Conservation (phyloP, 2,888 invertebrate genomes). For the Acanthococcus lagerstroemiae region DNA sequence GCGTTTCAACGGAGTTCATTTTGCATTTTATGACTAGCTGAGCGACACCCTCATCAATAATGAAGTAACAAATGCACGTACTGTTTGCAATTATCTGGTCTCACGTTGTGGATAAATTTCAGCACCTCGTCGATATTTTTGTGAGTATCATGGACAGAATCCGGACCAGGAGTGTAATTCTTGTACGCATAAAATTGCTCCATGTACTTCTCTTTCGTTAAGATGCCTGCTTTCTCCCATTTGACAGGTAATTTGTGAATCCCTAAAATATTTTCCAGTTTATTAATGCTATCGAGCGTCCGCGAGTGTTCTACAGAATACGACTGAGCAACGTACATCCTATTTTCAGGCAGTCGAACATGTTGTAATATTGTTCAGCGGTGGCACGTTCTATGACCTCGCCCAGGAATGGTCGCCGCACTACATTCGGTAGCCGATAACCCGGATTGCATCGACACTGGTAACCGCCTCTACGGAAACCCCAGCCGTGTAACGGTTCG, state of each 20-base stretch:
- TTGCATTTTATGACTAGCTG: too few relatives aligned
- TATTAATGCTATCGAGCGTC: neutral
- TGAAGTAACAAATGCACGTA: constrained; percentile 41
- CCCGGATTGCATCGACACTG: constrained; percentile 89
- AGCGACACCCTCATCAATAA: neutral
- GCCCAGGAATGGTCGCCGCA: constrained; percentile 82
- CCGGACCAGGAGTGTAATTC: constrained; percentile 49
- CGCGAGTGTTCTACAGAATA: neutral
- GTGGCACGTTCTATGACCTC: constrained; percentile 90
- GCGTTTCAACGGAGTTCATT: too few relatives aligned
- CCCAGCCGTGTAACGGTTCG: constrained; percentile 93
- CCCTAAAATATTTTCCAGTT: constrained; percentile 49
- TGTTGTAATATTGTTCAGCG: constrained; percentile 82
- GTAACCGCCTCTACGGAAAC: constrained; percentile 88
- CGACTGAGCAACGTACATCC: constrained; percentile 61
- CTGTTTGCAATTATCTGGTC: constrained; percentile 51
- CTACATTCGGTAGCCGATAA: constrained; percentile 71
- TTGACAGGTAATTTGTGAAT: constrained; percentile 72
- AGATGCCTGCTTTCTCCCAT: constrained; percentile 62
- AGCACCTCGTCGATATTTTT: constrained; percentile 67
- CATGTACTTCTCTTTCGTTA: constrained; percentile 54
- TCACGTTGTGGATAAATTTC: constrained; percentile 65
- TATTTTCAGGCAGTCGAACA: constrained; percentile 81
- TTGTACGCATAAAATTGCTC: constrained; percentile 65
- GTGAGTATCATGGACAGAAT: constrained; percentile 53